Conservation (phyloP, 1,140 invertebrate genomes). For the Apis dorsata region DNA sequence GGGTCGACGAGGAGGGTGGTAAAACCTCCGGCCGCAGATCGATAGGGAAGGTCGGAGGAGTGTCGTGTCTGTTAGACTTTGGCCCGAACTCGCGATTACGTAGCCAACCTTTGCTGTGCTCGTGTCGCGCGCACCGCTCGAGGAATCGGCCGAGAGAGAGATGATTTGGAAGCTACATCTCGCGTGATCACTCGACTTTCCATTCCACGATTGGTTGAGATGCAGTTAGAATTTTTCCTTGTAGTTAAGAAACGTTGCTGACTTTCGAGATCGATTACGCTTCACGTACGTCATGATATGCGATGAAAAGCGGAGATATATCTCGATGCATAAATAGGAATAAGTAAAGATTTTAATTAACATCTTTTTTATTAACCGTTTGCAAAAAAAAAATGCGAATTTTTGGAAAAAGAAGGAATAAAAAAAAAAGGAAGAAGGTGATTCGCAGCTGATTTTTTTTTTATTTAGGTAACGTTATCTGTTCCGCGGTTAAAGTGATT, state of each 20-base stretch:
- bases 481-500: constrained; percentile 21
- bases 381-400: too few relatives aligned
- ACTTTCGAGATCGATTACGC: too few relatives aligned
- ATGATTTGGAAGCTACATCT: neutral
- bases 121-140: neutral
- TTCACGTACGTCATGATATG: too few relatives aligned
- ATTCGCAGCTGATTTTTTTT: neutral
- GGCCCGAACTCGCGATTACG: constrained; percentile 61
- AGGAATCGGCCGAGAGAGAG: constrained; percentile 33
- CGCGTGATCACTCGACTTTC: neutral
- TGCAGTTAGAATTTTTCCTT: too few relatives aligned
- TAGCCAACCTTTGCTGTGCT: constrained; percentile 42
- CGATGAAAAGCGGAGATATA: too few relatives aligned
- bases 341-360: too few relatives aligned
- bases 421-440: too few relatives aligned
- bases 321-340: too few relatives aligned
- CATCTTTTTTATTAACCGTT: too few relatives aligned
- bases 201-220: neutral
- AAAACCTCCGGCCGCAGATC: constrained; percentile 77
- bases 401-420: too few relatives aligned
- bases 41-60: constrained; percentile 79
- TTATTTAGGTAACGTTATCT: neutral
- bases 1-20: constrained; percentile 70
- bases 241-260: too few relatives aligned
- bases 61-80: constrained; percentile 75